Conservation (phyloP, 2,113 vertebrate genomes). For the Sapajus apella region DNA sequence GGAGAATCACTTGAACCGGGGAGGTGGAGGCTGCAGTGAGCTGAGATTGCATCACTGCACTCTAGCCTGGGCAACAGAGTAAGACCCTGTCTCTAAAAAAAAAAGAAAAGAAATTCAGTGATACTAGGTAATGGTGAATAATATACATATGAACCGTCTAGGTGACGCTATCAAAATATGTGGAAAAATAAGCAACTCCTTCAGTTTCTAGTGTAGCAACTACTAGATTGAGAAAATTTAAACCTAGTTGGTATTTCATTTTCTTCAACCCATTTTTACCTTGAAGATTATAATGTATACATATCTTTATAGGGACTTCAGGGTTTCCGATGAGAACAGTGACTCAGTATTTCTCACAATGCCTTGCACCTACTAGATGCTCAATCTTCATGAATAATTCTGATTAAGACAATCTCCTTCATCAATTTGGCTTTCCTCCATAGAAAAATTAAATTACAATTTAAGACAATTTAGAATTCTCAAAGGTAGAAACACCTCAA, state of each 20-base stretch:
- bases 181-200: not conserved
- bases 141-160: rapidly evolving
- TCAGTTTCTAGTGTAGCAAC: not conserved
- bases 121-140: too few relatives aligned
- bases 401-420: not conserved
- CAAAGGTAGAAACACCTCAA: not conserved
- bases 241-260: not conserved
- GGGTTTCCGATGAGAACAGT: not conserved
- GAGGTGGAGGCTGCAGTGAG: too few relatives aligned
- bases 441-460: not conserved
- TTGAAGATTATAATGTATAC: not conserved
- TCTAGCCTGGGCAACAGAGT: too few relatives aligned
- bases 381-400: not conserved
- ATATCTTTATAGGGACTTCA: not conserved
- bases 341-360: not conserved
- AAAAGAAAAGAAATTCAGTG: not conserved
- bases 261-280: not conserved
- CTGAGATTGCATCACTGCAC: too few relatives aligned
- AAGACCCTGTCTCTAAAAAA: too few relatives aligned
- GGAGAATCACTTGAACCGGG: too few relatives aligned
- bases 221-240: not conserved
- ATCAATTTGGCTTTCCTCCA: not conserved
- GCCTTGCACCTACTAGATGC: not conserved
- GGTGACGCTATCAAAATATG: not conserved
- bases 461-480: constrained; percentile 3